A percentile compares a stretch with the other conserved stretches of the same genome.
Evolutionary conservation across 2,113 vertebrate species (phyloP).

Genomic region (Ammodytes dubius): DNA sequence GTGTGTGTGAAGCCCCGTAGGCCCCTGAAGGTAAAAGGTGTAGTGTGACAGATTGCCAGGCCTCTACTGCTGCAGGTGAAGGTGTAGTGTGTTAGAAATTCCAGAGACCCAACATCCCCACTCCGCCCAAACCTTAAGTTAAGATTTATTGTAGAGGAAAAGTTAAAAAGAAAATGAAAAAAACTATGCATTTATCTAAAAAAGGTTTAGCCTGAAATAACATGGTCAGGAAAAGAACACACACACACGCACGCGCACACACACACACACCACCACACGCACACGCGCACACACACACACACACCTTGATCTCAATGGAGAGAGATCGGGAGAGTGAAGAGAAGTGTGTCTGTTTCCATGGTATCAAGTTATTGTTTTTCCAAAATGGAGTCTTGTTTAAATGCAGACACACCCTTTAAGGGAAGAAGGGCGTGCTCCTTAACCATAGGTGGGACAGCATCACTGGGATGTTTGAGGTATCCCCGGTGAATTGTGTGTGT

Average conservation of each 20-base stretch:
- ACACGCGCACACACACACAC: neutral
- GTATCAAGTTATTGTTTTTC: conserved; percentile 66
- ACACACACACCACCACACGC: too few species aligned
- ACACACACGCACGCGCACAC: too few species aligned
- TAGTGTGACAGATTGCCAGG: conserved; percentile 72
- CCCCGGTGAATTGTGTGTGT: conserved; percentile 33
- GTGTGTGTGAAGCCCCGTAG: neutral
- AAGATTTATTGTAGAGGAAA: neutral
- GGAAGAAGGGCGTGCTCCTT: conserved; percentile 53
- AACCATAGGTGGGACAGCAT: conserved; percentile 68
- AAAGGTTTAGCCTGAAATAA: conserved; percentile 45
- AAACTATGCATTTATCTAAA: neutral
- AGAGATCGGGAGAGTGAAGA: neutral
- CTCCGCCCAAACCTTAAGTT: conserved; percentile 25
- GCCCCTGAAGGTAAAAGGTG: conserved; percentile 60
- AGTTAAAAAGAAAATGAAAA: neutral
- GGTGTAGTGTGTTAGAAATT: conserved; percentile 78
- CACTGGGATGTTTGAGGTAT: conserved; percentile 74
- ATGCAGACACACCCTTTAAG: conserved; percentile 66
- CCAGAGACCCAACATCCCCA: conserved; percentile 29
- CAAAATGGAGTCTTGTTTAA: conserved; percentile 66
- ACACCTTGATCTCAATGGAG: conserved; percentile 1
- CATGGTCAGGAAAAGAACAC: conserved; percentile 46
- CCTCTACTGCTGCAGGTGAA: conserved; percentile 67
- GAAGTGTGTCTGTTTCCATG: conserved; percentile 54